Evolutionary conservation across 2,113 vertebrate species (phyloP).

Genomic region (Kobus ellipsiprymnus): DNA sequence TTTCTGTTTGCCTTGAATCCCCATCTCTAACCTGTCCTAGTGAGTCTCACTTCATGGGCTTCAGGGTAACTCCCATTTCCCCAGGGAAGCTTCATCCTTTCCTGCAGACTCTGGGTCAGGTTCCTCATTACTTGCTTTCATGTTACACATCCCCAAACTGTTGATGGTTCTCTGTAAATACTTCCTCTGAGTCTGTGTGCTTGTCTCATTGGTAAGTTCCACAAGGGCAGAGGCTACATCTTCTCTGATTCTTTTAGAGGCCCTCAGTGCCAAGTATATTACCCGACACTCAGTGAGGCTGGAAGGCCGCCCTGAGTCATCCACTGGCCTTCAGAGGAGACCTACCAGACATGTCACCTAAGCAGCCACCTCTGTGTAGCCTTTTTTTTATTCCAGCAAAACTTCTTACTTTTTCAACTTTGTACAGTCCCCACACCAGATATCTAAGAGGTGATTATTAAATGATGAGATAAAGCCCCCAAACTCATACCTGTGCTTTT

Average conservation of each 20-base stretch:
- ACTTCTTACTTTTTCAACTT: background rate
- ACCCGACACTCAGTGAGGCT: background rate
- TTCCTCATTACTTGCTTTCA: background rate
- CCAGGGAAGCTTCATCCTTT: background rate
- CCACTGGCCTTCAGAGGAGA: background rate
- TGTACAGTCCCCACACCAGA: background rate
- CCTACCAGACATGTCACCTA: too few relatives aligned
- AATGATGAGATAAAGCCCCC: background rate
- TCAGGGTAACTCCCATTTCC: background rate
- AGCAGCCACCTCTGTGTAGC: background rate
- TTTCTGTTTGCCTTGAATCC: background rate
- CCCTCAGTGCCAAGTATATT: background rate
- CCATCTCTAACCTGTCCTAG: background rate
- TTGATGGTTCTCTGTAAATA: background rate
- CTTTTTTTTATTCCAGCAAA: background rate
- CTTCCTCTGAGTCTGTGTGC: background rate
- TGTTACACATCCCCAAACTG: background rate
- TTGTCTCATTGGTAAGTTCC: background rate
- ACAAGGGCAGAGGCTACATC: rapidly evolving
- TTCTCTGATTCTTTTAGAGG: background rate
- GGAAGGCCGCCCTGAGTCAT: background rate
- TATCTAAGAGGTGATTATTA: background rate
- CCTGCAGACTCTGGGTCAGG: background rate
- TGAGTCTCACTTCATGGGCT: background rate
- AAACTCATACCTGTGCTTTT: background rate